Conservation (phyloP, 2,797 vertebrate genomes). For the Sebastes jordani region DNA sequence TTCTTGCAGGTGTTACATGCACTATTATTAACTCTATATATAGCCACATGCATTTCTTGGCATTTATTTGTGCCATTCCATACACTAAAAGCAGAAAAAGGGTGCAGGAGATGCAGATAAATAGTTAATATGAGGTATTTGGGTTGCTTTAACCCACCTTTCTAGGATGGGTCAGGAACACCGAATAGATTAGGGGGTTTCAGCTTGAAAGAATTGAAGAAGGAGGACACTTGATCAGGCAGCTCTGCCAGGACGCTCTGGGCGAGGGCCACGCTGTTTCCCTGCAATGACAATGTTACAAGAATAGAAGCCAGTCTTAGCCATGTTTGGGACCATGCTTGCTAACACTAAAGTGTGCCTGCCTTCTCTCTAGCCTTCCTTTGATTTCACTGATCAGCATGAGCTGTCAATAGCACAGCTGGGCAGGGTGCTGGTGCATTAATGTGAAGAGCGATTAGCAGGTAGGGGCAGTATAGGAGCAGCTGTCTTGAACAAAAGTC, state of each 20-base stretch:
- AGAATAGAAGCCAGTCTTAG: neutral
- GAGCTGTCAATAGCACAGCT: too few relatives aligned
- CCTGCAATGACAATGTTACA: slow-evolving; percentile 71
- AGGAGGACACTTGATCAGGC: slow-evolving; percentile 90
- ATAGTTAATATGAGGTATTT: neutral
- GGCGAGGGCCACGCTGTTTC: slow-evolving; percentile 86
- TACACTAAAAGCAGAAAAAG: neutral
- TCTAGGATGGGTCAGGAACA: slow-evolving; percentile 7
- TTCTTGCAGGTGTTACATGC: neutral
- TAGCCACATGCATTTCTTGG: neutral
- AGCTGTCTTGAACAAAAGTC: too few relatives aligned
- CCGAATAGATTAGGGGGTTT: slow-evolving; percentile 81
- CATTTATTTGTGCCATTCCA: neutral
- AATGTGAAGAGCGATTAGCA: too few relatives aligned
- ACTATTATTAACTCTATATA: neutral
- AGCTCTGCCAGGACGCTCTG: slow-evolving; percentile 92
- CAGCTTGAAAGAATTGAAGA: slow-evolving; percentile 89
- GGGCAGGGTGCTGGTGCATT: too few relatives aligned
- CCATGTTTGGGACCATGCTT: neutral
- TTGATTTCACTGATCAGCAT: too few relatives aligned
- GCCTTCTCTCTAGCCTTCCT: too few relatives aligned
- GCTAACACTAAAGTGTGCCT: too few relatives aligned
- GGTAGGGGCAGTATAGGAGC: too few relatives aligned
- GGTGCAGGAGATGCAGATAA: neutral
- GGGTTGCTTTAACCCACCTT: neutral